Percentiles rank a stretch among this genome's conserved stretches.
These are phyloP conservation scores for Noctua fimbriata DNA, from an alignment of 2,888 invertebrate genomes.

Conservation along the genomic window DNA sequence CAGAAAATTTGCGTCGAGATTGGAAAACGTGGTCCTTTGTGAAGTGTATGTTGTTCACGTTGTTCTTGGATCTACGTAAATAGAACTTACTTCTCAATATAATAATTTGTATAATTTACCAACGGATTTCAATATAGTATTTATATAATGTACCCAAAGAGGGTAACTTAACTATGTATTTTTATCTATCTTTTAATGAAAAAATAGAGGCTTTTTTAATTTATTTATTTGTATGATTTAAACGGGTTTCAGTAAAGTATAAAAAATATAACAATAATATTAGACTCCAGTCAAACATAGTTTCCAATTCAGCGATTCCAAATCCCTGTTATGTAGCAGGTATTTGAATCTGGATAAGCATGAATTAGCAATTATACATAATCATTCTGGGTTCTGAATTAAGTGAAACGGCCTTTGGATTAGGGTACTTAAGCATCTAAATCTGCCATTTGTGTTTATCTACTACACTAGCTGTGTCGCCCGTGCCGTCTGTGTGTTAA, in stretches of 20 bases:
- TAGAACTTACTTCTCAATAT: neutral
- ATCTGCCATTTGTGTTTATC: constrained; percentile 24
- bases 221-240: neutral
- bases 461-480: neutral
- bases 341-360: constrained; percentile 16
- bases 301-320: constrained; percentile 24
- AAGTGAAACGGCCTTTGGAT: constrained; percentile 27
- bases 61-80: neutral
- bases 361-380: constrained; percentile 43
- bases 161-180: too few species aligned
- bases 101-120: neutral
- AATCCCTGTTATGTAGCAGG: constrained; percentile 21
- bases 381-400: constrained; percentile 36
- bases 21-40: constrained; percentile 10
- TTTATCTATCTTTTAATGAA: too few species aligned
- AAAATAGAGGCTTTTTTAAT: too few species aligned
- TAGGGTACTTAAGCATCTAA: constrained; percentile 12
- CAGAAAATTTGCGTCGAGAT: constrained; percentile 8
- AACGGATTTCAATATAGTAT: neutral
- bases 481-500: neutral
- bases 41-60: neutral
- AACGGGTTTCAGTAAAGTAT: neutral
- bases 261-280: neutral
- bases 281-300: neutral
- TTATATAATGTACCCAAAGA: neutral